Conservation (phyloP, 2,797 vertebrate species). For the Mus caroli region DNA sequence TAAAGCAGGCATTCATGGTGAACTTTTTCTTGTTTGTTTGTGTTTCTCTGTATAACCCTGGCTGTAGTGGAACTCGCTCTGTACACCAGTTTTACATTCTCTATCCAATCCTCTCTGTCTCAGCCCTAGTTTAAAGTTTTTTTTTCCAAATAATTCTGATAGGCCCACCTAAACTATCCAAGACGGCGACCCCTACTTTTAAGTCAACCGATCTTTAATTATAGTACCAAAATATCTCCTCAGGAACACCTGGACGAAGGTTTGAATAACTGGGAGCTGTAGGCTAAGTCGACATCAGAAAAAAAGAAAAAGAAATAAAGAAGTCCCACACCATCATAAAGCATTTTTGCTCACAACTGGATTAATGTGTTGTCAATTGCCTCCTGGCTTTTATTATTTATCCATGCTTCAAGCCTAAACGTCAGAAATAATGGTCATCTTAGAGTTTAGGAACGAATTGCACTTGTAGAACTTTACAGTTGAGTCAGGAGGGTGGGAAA, state of each 20-base stretch:
- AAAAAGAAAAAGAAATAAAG: neutral
- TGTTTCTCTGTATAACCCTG: neutral
- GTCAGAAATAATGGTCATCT: constrained; percentile 39
- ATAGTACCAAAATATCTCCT: neutral
- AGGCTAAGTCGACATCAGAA: neutral
- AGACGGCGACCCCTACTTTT: constrained; percentile 46
- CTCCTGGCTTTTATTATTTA: constrained; percentile 57
- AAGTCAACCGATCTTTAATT: constrained; percentile 38
- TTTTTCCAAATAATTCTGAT: constrained; percentile 1
- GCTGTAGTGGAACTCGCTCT: neutral
- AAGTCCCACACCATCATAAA: constrained; percentile 29
- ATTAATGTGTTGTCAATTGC: constrained; percentile 11
- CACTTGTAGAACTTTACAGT: constrained; percentile 69
- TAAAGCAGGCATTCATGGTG: neutral
- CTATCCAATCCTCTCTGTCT: neutral
- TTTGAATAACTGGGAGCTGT: neutral
- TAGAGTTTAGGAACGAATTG: constrained; percentile 12
- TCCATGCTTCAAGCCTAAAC: constrained; percentile 36
- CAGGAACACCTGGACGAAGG: neutral
- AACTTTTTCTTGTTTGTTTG: neutral
- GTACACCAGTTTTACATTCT: neutral
- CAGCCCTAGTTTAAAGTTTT: constrained; percentile 6
- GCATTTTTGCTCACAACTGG: constrained; percentile 13
- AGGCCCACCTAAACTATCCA: constrained; percentile 12
- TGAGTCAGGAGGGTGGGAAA: neutral